Base-by-base conservation (phyloP, 2,113 vertebrate species). In the Scatophagus argus region DNA sequence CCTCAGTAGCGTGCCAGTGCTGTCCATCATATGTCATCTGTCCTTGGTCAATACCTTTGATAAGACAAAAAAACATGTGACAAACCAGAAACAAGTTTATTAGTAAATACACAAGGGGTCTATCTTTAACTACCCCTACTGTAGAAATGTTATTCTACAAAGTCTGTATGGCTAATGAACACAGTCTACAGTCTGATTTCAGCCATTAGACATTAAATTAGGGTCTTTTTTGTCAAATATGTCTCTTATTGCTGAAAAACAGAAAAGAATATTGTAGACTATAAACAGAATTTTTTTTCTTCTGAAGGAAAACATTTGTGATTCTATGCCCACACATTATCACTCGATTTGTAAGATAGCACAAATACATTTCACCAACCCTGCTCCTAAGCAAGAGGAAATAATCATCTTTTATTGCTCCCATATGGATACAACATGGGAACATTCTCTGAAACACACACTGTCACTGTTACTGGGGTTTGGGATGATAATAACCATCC, bases 1-100 rank as follows among this genome's bases (percentile, higher is more conserved):
- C 95, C 89, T 99, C 98, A 0, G 97, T 99, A 67, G 98, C 98
- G 0, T 99, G 98, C 98, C 98, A 99, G 91, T 99, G 98, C 71
- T 98, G 97, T 25, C 98, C 98, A 0, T 99, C 98, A 0, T 99
- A 99, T 0, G 98, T 98, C 98, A 99, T 99, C 87, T 99, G 98
- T 60, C 98, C 98, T 89, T 99, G 98, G 93, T 99, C 98, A 2
- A 99, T 99, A n/a, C 98, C 98, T 99, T 74, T 52, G 36, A 19
- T 8, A 58, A 55, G 52, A 79, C 36, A 8, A 9, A 23, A 51
- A 68, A 27, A 75, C 5, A 58, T 6, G 60, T 27, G 25, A 39
- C 31, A 47, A 29, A 52, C 13, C 10, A 71, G 19, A 67, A 38
- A 25, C 7, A 41, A 56, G 29, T 51, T 43, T 21, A 58, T 59